Percentiles rank a stretch among this genome's conserved stretches.
Evolutionary conservation across 2,888 invertebrate genomes (phyloP).

Genomic region (Boloria selene): DNA sequence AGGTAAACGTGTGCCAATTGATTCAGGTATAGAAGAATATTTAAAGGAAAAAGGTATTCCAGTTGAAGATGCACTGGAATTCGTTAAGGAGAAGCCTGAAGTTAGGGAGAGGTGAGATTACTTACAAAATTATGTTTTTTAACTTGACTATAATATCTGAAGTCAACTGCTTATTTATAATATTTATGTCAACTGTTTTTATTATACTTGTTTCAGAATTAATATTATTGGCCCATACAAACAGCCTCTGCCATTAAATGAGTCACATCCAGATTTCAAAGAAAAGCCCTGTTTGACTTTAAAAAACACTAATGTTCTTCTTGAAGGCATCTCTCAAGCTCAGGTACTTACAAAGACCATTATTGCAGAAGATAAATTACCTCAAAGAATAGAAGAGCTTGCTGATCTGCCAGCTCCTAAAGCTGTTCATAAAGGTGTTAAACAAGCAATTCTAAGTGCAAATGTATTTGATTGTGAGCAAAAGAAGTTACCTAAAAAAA

Average conservation of each 20-base stretch:
- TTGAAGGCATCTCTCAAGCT: conserved; percentile 90
- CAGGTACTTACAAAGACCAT: conserved; percentile 91
- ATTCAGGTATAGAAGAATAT: conserved; percentile 79
- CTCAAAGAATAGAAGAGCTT: conserved; percentile 81
- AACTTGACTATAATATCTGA: neutral
- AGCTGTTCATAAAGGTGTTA: conserved; percentile 82
- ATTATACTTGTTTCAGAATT: conserved; percentile 54
- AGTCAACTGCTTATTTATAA: neutral
- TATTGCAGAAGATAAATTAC: conserved; percentile 83
- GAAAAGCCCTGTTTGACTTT: conserved; percentile 82
- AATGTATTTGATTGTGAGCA: conserved; percentile 91
- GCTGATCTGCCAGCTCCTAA: conserved; percentile 76
- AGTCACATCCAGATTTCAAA: conserved; percentile 86
- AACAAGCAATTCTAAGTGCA: conserved; percentile 84
- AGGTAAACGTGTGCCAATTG: conserved; percentile 82
- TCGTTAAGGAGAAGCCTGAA: conserved; percentile 71
- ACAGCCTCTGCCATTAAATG: conserved; percentile 67
- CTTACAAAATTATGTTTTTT: neutral
- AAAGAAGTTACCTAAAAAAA: conserved; percentile 87
- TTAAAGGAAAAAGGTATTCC: conserved; percentile 82
- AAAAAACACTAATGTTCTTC: conserved; percentile 83
- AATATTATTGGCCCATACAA: conserved; percentile 73
- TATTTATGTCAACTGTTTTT: neutral
- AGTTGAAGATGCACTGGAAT: conserved; percentile 84
- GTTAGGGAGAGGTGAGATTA: conserved; percentile 54